Conservation (phyloP, 2,888 invertebrate species). For the Limnephilus marmoratus region DNA sequence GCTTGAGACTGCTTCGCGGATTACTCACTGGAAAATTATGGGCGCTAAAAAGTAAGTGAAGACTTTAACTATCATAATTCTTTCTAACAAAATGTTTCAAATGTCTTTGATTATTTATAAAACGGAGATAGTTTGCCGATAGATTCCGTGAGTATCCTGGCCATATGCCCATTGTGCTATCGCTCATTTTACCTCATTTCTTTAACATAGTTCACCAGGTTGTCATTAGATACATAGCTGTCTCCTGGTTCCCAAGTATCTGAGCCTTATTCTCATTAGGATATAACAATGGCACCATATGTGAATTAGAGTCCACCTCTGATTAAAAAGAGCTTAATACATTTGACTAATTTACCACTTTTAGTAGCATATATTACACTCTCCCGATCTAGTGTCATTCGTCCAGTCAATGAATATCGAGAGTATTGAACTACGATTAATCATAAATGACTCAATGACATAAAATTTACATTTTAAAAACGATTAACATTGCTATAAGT, state of each 20-base stretch:
- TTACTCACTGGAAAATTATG: constrained; percentile 76
- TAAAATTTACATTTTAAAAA: no score
- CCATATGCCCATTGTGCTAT: no score
- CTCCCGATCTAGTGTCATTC: not conserved
- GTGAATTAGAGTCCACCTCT: no score
- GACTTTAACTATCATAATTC: not conserved
- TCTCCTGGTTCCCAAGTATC: no score
- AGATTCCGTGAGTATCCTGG: no score
- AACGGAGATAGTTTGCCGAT: no score
- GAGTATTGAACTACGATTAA: not conserved
- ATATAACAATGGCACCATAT: no score
- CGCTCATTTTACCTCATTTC: no score
- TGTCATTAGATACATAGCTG: no score
- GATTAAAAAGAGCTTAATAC: not conserved
- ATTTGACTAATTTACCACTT: not conserved
- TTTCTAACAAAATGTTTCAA: not conserved
- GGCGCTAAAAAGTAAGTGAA: constrained; percentile 69
- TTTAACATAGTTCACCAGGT: no score
- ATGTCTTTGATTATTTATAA: not conserved
- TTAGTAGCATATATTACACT: not conserved
- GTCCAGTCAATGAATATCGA: not conserved
- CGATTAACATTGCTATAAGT: no score
- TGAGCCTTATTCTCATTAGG: no score
- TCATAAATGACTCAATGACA: not conserved
- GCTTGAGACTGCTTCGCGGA: constrained; percentile 74